A percentile compares a stretch with the other conserved stretches of the same genome.
phyloP scores from a whole-genome alignment of 2,888 invertebrate genomes.

The Piscicola geometra region DNA sequence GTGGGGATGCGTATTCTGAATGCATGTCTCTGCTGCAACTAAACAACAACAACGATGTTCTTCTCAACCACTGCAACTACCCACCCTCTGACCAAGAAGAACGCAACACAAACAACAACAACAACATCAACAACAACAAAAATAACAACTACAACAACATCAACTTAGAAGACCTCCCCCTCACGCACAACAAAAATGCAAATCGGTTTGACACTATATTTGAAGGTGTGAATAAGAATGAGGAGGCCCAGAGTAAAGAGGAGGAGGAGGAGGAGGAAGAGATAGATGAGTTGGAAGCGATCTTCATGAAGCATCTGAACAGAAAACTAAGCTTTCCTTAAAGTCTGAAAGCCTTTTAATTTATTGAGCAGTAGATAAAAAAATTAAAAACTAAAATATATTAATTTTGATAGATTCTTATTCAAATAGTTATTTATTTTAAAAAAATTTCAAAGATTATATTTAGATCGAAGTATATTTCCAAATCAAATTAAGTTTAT shows the following conservation, averaged over 20 bases:
- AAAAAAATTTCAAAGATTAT: neutral
- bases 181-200: too few relatives aligned
- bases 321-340: neutral
- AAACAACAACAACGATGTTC: neutral
- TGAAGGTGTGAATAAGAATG: neutral
- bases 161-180: neutral
- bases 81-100: neutral
- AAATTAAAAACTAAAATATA: neutral
- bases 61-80: neutral
- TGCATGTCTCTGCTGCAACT: neutral
- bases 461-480: too few relatives aligned
- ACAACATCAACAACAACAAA: neutral
- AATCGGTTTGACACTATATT: too few relatives aligned
- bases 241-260: too few relatives aligned
- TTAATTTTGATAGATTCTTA: neutral
- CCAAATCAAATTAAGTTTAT: too few relatives aligned
- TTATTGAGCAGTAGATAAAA: too few relatives aligned
- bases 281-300: neutral
- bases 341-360: too few relatives aligned
- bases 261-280: too few relatives aligned
- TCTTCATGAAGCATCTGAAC: neutral
- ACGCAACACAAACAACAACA: conserved; percentile 3
- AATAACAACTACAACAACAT: neutral
- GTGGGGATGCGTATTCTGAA: neutral
- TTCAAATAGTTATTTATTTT: neutral